phyloP scores from a whole-genome alignment of 2,888 invertebrate species.

The Acleris sparsana region DNA sequence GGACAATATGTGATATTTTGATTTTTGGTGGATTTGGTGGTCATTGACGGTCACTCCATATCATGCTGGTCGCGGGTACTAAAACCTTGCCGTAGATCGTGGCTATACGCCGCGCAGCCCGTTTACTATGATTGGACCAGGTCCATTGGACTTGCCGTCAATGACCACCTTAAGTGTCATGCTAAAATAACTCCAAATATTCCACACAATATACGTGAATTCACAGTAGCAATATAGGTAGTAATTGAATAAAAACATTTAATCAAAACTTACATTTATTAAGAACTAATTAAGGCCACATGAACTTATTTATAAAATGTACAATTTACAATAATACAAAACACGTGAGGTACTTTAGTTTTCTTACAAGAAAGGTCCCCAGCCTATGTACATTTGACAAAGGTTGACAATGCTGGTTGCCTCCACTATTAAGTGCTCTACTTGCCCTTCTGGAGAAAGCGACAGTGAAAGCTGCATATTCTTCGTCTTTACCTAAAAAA shows the following conservation, averaged over 20 bases:
- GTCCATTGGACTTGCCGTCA: too few species aligned
- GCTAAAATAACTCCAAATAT: too few species aligned
- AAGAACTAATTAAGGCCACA: neutral
- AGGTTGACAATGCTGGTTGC: slow-evolving; percentile 94
- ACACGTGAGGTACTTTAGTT: slow-evolving; percentile 9
- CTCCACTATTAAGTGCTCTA: slow-evolving; percentile 95
- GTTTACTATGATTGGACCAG: too few species aligned
- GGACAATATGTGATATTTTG: too few species aligned
- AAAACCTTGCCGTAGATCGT: too few species aligned
- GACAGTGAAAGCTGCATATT: slow-evolving; percentile 86
- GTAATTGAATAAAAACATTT: slow-evolving; percentile 1
- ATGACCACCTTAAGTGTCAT: too few species aligned
- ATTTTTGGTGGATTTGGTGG: too few species aligned
- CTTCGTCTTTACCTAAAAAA: slow-evolving; percentile 82
- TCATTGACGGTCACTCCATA: too few species aligned
- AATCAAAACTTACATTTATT: neutral
- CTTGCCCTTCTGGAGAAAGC: slow-evolving; percentile 96
- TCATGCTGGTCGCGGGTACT: too few species aligned
- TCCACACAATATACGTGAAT: neutral
- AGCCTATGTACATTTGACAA: slow-evolving; percentile 98
- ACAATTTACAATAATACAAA: slow-evolving; percentile 1
- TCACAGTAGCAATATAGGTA: neutral
- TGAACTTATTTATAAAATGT: neutral
- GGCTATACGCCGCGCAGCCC: too few species aligned
- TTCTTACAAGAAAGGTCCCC: slow-evolving; percentile 93